Evolutionary conservation across 2,113 vertebrate species (phyloP).

Genomic region (Protobothrops mucrosquamatus): DNA sequence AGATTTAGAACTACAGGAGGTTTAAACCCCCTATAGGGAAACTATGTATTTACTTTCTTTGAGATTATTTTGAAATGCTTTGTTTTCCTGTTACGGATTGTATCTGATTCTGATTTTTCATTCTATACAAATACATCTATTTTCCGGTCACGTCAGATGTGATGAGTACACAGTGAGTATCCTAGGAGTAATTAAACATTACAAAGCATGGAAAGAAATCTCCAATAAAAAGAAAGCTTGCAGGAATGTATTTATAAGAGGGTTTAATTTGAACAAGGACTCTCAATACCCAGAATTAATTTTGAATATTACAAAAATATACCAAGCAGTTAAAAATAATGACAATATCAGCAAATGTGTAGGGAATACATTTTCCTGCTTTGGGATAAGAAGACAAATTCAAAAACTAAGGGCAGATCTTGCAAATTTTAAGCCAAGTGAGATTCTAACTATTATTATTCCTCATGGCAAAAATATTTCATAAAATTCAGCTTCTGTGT

Average conservation of each 20-base stretch:
- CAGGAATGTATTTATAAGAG: not conserved
- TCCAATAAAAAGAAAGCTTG: not conserved
- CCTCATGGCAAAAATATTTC: not conserved
- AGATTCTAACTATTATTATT: not conserved
- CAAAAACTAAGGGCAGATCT: not conserved
- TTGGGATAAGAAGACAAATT: not conserved
- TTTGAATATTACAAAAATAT: not conserved
- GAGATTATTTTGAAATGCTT: not conserved
- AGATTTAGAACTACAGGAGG: not conserved
- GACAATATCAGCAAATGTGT: not conserved
- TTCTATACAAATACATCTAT: not conserved
- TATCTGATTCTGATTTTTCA: not conserved
- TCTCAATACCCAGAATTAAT: not conserved
- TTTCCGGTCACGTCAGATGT: not conserved
- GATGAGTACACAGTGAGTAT: not conserved
- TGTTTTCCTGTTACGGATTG: not conserved
- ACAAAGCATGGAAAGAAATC: not conserved
- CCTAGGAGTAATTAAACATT: not conserved
- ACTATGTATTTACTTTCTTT: not conserved
- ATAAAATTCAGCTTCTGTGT: not conserved
- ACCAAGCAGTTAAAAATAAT: not conserved
- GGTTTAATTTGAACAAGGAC: not conserved
- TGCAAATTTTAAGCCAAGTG: not conserved
- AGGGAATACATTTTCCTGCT: not conserved
- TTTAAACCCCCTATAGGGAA: not conserved